Percentiles rank a stretch among this genome's conserved stretches.
These are phyloP conservation scores for Ficedula albicollis DNA, from an alignment of 2,797 vertebrate species.

Conservation along the genomic window DNA sequence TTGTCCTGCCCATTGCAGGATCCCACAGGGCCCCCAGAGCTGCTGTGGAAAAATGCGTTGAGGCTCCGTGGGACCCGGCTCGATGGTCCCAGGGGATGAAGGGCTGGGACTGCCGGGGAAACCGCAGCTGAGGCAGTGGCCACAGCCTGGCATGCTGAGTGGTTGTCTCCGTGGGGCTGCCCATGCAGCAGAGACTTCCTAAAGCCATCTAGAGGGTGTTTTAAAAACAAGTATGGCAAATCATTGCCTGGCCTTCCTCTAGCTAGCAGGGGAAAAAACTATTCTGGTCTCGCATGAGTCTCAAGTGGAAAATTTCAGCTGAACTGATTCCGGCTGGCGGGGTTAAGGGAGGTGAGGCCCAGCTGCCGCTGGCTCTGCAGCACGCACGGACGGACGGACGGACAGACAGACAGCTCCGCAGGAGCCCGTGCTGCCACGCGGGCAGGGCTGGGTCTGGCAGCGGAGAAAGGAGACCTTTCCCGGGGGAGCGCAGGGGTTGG, in stretches of 20 bases:
- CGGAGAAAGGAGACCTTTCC: neutral
- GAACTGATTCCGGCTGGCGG: neutral
- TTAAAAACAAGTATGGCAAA: neutral
- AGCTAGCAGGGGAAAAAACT: neutral
- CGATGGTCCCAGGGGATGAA: rapidly evolving
- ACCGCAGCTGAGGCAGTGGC: rapidly evolving
- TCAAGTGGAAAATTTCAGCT: conserved; percentile 49
- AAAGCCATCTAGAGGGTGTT: neutral
- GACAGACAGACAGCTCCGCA: neutral
- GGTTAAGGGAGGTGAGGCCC: conserved; percentile 19
- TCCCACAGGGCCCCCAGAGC: neutral
- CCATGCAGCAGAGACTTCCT: neutral
- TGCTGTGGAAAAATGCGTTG: rapidly evolving
- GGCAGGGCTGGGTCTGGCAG: neutral
- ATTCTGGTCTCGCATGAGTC: neutral
- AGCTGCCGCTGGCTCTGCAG: neutral
- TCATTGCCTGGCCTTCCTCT: neutral
- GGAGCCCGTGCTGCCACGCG: neutral
- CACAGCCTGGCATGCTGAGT: rapidly evolving
- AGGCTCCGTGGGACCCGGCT: rapidly evolving
- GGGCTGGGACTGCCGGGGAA: neutral
- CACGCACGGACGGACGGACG: neutral
- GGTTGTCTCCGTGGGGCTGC: neutral
- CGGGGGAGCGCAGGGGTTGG: rapidly evolving
- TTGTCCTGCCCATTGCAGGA: neutral